Conservation (phyloP, 2,113 vertebrate species). For the Hydrolagus affinis region DNA sequence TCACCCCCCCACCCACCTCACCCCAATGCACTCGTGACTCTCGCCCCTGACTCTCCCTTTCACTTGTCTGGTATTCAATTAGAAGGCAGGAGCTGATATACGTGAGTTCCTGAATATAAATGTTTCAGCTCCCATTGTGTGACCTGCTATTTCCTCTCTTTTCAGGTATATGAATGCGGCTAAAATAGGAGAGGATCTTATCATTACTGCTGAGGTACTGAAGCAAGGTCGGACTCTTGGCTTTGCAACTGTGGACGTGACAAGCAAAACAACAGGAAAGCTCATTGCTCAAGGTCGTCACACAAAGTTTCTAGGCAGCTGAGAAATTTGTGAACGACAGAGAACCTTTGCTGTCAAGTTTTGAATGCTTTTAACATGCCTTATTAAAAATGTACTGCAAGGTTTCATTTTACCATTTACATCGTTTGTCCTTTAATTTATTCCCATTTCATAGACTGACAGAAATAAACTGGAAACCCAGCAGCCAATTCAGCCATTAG, state of each 20-base stretch:
- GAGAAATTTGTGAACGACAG: slow-evolving; percentile 8
- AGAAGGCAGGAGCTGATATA: too few relatives aligned
- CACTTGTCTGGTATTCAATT: too few relatives aligned
- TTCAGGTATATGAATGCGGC: slow-evolving; percentile 83
- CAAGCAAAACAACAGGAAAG: slow-evolving; percentile 77
- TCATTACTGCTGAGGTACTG: slow-evolving; percentile 84
- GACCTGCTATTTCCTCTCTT: background rate
- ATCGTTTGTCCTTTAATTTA: background rate
- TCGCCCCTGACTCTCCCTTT: too few relatives aligned
- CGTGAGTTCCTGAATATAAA: too few relatives aligned
- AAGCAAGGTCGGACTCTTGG: slow-evolving; percentile 79
- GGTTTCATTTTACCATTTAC: slow-evolving; percentile 9
- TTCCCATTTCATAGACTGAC: too few relatives aligned
- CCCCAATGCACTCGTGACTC: too few relatives aligned
- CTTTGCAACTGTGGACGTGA: slow-evolving; percentile 83
- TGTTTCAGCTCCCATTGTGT: background rate
- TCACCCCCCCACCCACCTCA: too few relatives aligned
- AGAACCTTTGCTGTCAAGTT: background rate
- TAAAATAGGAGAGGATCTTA: slow-evolving; percentile 78
- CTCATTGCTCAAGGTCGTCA: slow-evolving; percentile 87
- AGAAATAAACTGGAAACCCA: too few relatives aligned
- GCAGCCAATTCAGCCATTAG: too few relatives aligned
- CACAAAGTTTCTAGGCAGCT: slow-evolving; percentile 77
- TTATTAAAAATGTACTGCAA: background rate
- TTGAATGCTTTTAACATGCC: background rate